Conservation (phyloP, 2,797 vertebrate species). For the Gymnodraco acuticeps region DNA sequence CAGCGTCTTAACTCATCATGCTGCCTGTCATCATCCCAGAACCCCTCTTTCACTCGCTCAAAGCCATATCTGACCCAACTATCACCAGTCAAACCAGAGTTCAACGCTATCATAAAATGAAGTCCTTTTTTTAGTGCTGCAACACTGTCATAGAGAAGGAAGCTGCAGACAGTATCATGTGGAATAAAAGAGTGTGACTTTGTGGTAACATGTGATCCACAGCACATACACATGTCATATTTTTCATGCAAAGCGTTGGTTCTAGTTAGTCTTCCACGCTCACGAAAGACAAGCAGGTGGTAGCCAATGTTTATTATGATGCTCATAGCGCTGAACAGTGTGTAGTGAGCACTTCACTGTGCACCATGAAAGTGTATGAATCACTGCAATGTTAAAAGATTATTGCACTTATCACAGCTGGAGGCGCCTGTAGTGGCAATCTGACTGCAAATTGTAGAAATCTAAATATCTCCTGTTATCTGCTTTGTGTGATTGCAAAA, state of each 20-base stretch:
- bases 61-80: constrained; percentile 58
- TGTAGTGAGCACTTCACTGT: constrained; percentile 44
- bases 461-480: constrained; percentile 23
- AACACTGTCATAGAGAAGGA: constrained; percentile 27
- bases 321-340: constrained; percentile 62
- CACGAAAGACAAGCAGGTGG: constrained; percentile 86
- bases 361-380: constrained; percentile 47
- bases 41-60: constrained; percentile 55
- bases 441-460: constrained; percentile 59
- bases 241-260: constrained; percentile 83
- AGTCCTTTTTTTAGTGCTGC: constrained; percentile 35
- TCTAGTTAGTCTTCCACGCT: constrained; percentile 84
- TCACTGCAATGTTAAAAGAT: constrained; percentile 62
- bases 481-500: constrained; percentile 31
- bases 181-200: constrained; percentile 35
- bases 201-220: constrained; percentile 28
- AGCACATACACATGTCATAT: constrained; percentile 1
- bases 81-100: constrained; percentile 68
- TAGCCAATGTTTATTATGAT: constrained; percentile 90
- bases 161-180: constrained; percentile 22
- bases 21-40: constrained; percentile 65
- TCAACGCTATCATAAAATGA: constrained; percentile 59
- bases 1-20: constrained; percentile 78
- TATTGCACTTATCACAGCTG: constrained; percentile 73
- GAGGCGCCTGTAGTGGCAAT: constrained; percentile 56